Evolutionary conservation across 2,797 vertebrate genomes (phyloP).

Genomic region (Emys orbicularis): DNA sequence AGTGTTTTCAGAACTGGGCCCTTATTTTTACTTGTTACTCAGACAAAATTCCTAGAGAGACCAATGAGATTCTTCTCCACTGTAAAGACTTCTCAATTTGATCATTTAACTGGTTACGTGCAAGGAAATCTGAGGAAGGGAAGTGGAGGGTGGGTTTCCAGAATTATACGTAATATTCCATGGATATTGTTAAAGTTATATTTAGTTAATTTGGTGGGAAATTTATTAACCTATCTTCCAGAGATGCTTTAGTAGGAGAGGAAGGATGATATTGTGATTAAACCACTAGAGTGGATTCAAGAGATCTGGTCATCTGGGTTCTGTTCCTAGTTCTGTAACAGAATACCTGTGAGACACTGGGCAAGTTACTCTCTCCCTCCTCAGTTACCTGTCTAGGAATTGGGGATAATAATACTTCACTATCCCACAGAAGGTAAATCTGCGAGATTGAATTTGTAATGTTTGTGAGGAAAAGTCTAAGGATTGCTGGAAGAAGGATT

Average conservation of each 20-base stretch:
- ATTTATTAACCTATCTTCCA: background rate
- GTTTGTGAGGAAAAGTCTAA: background rate
- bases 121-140: background rate
- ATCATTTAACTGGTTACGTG: background rate
- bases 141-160: background rate
- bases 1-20: background rate
- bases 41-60: slow-evolving; percentile 3
- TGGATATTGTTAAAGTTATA: background rate
- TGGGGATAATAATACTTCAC: background rate
- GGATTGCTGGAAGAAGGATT: background rate
- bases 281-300: background rate
- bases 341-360: background rate
- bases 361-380: background rate
- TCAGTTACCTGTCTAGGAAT: background rate
- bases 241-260: background rate
- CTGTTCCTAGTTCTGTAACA: background rate
- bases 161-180: background rate
- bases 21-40: slow-evolving; percentile 41
- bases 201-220: background rate
- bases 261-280: background rate
- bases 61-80: background rate
- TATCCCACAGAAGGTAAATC: background rate
- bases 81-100: background rate
- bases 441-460: background rate
- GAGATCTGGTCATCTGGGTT: background rate